Evolutionary conservation across 1,140 invertebrate species (phyloP).

Genomic region (Metopolophium dirhodum): DNA sequence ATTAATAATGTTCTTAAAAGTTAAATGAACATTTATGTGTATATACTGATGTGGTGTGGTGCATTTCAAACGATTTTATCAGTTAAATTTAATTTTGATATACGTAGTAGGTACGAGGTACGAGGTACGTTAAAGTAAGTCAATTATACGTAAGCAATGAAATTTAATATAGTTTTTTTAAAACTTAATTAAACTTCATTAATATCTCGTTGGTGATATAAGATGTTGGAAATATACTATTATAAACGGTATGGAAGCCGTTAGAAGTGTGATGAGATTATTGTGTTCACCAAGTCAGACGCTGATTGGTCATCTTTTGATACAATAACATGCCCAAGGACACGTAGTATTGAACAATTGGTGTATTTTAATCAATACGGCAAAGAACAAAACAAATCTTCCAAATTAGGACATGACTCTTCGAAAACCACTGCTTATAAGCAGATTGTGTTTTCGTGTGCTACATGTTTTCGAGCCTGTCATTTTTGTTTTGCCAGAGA

Average conservation of each 20-base stretch:
- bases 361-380: conserved; percentile 3
- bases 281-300: background rate
- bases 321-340: background rate
- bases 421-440: background rate
- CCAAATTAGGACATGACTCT: background rate
- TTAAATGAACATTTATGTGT: conserved; percentile 3
- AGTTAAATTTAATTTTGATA: background rate
- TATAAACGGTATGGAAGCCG: background rate
- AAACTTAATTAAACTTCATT: background rate
- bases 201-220: background rate
- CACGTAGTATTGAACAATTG: conserved; percentile 44
- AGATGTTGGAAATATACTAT: background rate
- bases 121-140: background rate
- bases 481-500: background rate
- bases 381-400: conserved; percentile 18
- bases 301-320: conserved; percentile 15
- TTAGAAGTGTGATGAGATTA: background rate
- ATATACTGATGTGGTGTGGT: background rate
- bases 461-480: background rate
- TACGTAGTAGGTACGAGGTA: background rate
- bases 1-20: background rate
- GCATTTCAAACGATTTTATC: background rate
- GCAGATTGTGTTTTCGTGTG: conserved; percentile 19
- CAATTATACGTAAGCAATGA: background rate
- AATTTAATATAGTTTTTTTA: background rate